Base-by-base conservation (phyloP, 2,113 vertebrate species). In the Calidris pugnax region DNA sequence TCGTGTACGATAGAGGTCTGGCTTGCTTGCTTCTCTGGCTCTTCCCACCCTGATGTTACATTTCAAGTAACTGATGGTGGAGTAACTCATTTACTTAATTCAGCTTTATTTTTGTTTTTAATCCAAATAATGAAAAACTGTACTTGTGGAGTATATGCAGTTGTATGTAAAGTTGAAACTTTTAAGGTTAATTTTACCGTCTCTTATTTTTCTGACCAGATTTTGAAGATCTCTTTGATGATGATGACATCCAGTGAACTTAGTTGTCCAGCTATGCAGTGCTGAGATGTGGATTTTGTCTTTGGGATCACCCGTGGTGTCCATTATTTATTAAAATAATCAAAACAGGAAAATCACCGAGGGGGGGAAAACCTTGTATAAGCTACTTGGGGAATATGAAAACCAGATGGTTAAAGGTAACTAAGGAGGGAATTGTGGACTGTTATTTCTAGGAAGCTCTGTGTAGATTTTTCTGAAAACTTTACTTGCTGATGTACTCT, bases 191-290 rank as follows among this genome's bases (percentile, higher is more conserved):
- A 96, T 75, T 87, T 87, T 77, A 37, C 43, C 10, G 83, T 91
- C 13, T 93, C 57, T 93, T 96, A 15, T 96, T 95, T 96, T 95
- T 91, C 85, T 81, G 51, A 74, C 83, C 85, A 99, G 99, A 99
- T 96, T 99, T 99, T 96, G 99, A 99, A 98, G 99, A 99, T 96
- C 98, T 99, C 57, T 99, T 99, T 92, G 99, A 99, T 93, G 99
- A 99, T 6, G 98, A 99, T 30, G 99, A 99, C 97, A 98, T 99
- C 95, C 98, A 99, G 97, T 99, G 98, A 99, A 85, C 66, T 47
- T 30, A 30, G 16, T 20, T 63, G 35, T 43, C 86, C 85, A 63
- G 66, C 88, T 81, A 1, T 62, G 85, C 76, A 33, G 26, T 88
- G 92, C 83, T 59, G 74, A 94, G 75, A 83, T 77, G 60, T 62